Evolutionary conservation across 2,797 vertebrate species (phyloP).

Genomic region (Euthynnus affinis): DNA sequence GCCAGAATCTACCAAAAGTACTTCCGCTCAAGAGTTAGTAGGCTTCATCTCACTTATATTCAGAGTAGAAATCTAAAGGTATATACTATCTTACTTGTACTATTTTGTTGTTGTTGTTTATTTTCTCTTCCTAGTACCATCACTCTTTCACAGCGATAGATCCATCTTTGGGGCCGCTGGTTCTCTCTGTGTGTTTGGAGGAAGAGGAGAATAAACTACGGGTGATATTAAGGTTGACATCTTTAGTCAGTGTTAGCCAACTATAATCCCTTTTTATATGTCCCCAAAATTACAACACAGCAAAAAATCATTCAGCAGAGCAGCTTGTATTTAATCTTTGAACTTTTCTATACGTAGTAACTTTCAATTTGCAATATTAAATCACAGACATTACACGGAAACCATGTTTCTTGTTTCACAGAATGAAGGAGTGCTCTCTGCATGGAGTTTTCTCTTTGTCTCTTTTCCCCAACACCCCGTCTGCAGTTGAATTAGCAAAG

Average conservation of each 20-base stretch:
- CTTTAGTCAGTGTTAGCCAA: neutral
- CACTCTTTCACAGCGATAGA: conserved; percentile 87
- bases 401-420: conserved; percentile 67
- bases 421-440: conserved; percentile 90
- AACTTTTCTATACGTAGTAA: neutral
- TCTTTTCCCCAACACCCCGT: conserved; percentile 90
- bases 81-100: neutral
- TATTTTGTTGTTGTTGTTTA: neutral
- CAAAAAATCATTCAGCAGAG: neutral
- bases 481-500: conserved; percentile 92
- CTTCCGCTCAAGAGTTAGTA: conserved; percentile 83
- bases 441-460: conserved; percentile 90
- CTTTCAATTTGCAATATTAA: neutral
- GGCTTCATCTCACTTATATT: neutral
- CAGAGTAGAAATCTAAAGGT: neutral
- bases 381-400: neutral
- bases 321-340: neutral
- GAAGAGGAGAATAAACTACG: conserved; percentile 85
- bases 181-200: conserved; percentile 88
- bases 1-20: conserved; percentile 84
- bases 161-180: conserved; percentile 80
- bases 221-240: conserved; percentile 84
- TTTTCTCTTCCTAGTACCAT: conserved; percentile 79
- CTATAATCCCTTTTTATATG: neutral
- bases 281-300: neutral